Percentiles rank a stretch among this genome's conserved stretches.
Evolutionary conservation across 2,797 vertebrate species (phyloP).

Genomic region (Aplochiton taeniatus): DNA sequence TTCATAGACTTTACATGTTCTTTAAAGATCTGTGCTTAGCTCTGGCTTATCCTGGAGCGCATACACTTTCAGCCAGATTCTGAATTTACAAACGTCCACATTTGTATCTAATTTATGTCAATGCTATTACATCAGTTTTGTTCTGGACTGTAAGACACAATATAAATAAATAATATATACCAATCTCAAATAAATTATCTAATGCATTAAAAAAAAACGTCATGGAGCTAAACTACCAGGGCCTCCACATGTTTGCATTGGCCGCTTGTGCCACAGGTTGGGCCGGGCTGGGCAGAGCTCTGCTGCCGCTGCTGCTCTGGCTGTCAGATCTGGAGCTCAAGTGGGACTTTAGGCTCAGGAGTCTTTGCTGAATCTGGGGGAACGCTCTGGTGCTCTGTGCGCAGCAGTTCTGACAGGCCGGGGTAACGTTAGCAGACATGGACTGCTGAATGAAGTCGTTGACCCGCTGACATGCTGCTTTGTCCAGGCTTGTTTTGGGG

Average conservation of each 20-base stretch:
- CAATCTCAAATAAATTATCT: conserved; percentile 12
- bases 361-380: conserved; percentile 66
- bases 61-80: conserved; percentile 48
- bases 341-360: conserved; percentile 53
- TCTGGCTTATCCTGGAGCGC: conserved; percentile 31
- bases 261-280: conserved; percentile 7
- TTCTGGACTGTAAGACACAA: conserved; percentile 21
- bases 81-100: conserved; percentile 30
- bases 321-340: conserved; percentile 23
- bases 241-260: conserved; percentile 51
- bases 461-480: conserved; percentile 68
- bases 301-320: conserved; percentile 10
- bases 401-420: conserved; percentile 70
- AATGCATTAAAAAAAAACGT: conserved; percentile 5
- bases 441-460: conserved; percentile 74
- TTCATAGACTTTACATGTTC: conserved; percentile 56
- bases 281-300: neutral
- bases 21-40: conserved; percentile 62
- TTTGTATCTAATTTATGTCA: conserved; percentile 23
- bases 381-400: conserved; percentile 42
- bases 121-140: conserved; percentile 3
- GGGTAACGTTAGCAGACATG: conserved; percentile 32
- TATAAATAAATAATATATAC: conserved; percentile 39
- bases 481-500: conserved; percentile 70
- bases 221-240: conserved; percentile 45